Conservation (phyloP, 37 sponge, comb jelly and placozoan species). For the Geodia barretti region DNA sequence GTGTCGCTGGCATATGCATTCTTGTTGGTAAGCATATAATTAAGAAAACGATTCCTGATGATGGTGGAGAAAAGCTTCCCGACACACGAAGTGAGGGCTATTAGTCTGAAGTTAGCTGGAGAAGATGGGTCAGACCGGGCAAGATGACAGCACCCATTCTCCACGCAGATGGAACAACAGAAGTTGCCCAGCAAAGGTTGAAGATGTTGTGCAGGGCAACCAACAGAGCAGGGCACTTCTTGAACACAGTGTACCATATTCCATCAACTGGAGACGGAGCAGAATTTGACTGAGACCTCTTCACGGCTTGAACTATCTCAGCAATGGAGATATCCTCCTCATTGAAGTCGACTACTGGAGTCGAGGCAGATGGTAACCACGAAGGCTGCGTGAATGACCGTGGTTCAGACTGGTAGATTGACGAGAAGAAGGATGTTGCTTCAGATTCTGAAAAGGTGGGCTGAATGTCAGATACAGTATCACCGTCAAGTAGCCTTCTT, state of each 20-base stretch:
- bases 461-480: background rate
- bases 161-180: background rate
- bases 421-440: background rate
- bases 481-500: background rate
- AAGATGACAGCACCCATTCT: background rate
- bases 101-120: background rate
- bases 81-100: background rate
- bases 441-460: conserved; percentile 3
- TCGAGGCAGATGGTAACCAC: background rate
- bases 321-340: background rate
- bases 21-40: background rate
- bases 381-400: background rate
- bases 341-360: background rate
- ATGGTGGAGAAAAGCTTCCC: background rate
- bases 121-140: background rate
- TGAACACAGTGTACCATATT: conserved; percentile 1
- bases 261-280: background rate
- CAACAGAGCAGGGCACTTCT: background rate
- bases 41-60: background rate
- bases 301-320: background rate
- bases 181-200: background rate
- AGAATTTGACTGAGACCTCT: background rate
- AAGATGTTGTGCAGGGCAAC: background rate
- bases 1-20: background rate
- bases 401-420: background rate